A percentile compares a stretch with the other conserved stretches of the same genome.
Conservation (phyloP, 2,888 invertebrate genomes). For the Serrognathus titanus region DNA sequence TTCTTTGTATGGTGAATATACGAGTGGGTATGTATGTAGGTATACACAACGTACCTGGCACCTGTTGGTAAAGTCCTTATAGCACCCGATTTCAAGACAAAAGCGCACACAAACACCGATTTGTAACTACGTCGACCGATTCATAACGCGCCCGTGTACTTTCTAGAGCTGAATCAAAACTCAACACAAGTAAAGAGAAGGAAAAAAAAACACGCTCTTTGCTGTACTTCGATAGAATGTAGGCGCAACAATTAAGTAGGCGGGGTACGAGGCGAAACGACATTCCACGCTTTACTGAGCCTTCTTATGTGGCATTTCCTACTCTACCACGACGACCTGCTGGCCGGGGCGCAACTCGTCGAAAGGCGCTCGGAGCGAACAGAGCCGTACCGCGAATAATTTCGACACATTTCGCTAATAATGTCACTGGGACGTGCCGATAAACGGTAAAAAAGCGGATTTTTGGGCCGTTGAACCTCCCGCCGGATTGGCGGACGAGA, state of each 20-base stretch:
- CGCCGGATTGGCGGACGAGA: slow-evolving; percentile 5
- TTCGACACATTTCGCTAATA: background rate
- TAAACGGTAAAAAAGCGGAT: slow-evolving; percentile 15
- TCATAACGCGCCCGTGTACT: slow-evolving; percentile 4
- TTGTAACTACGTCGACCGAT: background rate
- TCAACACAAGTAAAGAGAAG: background rate
- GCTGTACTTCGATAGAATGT: slow-evolving; percentile 15
- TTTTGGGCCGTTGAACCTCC: slow-evolving; percentile 24
- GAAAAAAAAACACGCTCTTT: slow-evolving; percentile 4
- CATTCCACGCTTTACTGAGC: slow-evolving; percentile 34
- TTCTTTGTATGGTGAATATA: too few species aligned
- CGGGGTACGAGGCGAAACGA: slow-evolving; percentile 35
- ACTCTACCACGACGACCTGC: background rate
- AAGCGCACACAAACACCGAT: slow-evolving; percentile 7
- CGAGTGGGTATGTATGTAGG: too few species aligned
- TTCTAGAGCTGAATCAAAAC: slow-evolving; percentile 17
- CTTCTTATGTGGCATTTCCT: slow-evolving; percentile 16
- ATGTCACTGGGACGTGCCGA: slow-evolving; percentile 16
- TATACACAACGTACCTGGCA: slow-evolving; percentile 18
- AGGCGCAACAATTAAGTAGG: slow-evolving; percentile 29
- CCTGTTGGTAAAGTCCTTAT: slow-evolving; percentile 15
- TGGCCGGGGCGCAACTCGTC: too few species aligned
- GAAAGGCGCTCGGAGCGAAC: too few species aligned
- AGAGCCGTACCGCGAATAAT: too few species aligned
- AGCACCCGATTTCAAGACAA: slow-evolving; percentile 2